Evolutionary conservation across 2,888 invertebrate genomes (phyloP).

Genomic region (Gonocerus acuteangulatus): DNA sequence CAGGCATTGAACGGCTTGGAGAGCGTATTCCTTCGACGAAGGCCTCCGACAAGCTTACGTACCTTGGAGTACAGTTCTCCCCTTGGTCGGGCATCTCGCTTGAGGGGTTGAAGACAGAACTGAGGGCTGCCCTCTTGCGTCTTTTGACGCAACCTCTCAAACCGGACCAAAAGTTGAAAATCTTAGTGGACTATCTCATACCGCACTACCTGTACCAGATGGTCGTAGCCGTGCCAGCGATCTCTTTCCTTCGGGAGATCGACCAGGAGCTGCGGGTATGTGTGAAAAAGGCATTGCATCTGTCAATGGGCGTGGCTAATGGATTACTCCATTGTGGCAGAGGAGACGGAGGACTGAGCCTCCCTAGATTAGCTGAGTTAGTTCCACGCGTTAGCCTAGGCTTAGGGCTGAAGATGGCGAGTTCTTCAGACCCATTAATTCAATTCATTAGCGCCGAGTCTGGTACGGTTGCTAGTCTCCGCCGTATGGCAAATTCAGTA

Average conservation of each 20-base stretch:
- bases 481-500: neutral
- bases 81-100: neutral
- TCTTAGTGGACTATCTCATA: slow-evolving; percentile 42
- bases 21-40: neutral
- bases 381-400: slow-evolving; percentile 33
- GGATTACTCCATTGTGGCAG: slow-evolving; percentile 41
- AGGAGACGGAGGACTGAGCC: slow-evolving; percentile 41
- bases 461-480: neutral
- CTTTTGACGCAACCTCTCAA: slow-evolving; percentile 41
- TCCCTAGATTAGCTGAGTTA: slow-evolving; percentile 39
- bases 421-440: slow-evolving; percentile 31
- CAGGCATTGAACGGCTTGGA: slow-evolving; percentile 35
- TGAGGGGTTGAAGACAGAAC: neutral
- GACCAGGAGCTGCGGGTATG: slow-evolving; percentile 40
- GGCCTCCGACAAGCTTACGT: neutral
- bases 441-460: neutral
- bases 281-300: slow-evolving; percentile 39
- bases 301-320: slow-evolving; percentile 40
- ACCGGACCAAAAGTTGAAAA: slow-evolving; percentile 42
- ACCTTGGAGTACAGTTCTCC: neutral
- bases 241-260: slow-evolving; percentile 37
- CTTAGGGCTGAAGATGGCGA: slow-evolving; percentile 35
- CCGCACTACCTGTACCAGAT: slow-evolving; percentile 42
- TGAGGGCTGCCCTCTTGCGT: slow-evolving; percentile 28
- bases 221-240: slow-evolving; percentile 39